Evolutionary conservation across 2,797 vertebrate species (phyloP), one percentile per base, ranked within the genome.

Genomic region (Spinus olivaceus): DNA sequence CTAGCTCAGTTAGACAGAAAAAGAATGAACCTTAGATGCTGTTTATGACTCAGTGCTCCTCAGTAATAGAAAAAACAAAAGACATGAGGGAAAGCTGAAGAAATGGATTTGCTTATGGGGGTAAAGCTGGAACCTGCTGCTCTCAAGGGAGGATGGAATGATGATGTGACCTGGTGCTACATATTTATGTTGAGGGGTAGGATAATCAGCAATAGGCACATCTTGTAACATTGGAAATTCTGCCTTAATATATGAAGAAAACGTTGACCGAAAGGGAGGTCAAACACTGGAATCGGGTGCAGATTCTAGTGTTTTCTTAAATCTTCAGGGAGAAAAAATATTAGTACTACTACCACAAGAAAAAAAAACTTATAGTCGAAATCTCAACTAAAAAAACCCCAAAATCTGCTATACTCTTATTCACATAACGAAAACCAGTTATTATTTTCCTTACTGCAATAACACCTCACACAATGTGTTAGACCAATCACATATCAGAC

Each of bases 331-430:
- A 2, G 27, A n/a, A 30, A 3, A 2, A 9, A 15, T 5, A 7
- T 4, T 14, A 66, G 10, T 42, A 11, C 1, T 18, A 14, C 8
- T 23, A 57, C 5, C 9, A 74, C 1, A 21, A 44, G 5, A 19
- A 39, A 32, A 32, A 6, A 2, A 2, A 0, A 0, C 8, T 6
- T 59, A 2, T 24, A 50, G 17, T 47, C 16, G 2, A 85, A 82
- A 76, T 61, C 4, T 28, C 9, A 33, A 23, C 30, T 51, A 8
- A 50, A 53, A 53, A 13, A 4, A 0, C 5, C 35, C 35, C 9
- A 2, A 37, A 66, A 50, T 3, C 3, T 24, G 5, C 2, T 3
- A 13, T 21, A 35, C 15, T n/a, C 2, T 25, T 32, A 51, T 10
- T 21, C 25, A 57, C 10, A 64, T 1, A 70, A 42, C 6, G 8